A percentile compares a stretch with the other conserved stretches of the same genome.
Conservation (phyloP, 2,113 vertebrate genomes). For the Pollachius pollachius region DNA sequence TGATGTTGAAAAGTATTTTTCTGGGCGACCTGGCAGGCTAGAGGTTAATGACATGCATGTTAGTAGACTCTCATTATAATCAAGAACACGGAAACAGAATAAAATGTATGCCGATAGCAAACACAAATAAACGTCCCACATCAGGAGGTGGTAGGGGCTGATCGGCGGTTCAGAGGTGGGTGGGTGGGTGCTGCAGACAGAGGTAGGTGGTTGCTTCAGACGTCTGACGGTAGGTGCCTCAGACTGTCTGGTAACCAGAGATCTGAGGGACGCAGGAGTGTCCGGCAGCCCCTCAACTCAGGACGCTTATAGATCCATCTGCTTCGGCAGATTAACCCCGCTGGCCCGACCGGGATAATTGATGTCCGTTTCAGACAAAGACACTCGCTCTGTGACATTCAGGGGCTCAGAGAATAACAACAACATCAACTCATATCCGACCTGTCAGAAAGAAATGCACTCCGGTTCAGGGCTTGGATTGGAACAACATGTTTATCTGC, state of each 20-base stretch:
- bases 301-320: constrained; percentile 63
- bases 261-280: constrained; percentile 43
- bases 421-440: constrained; percentile 11
- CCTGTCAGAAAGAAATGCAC: constrained; percentile 14
- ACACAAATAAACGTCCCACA: constrained; percentile 23
- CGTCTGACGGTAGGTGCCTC: neutral
- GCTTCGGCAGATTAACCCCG: constrained; percentile 66
- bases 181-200: neutral
- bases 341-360: constrained; percentile 52
- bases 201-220: too few relatives aligned
- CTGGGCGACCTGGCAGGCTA: too few relatives aligned
- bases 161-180: neutral
- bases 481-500: neutral
- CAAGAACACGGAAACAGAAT: too few relatives aligned
- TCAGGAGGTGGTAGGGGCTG: constrained; percentile 36
- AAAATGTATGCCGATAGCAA: too few relatives aligned
- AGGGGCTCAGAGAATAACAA: constrained; percentile 34
- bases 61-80: too few relatives aligned
- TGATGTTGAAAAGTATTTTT: too few relatives aligned
- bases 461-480: neutral
- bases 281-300: constrained; percentile 57
- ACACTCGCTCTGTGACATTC: constrained; percentile 35
- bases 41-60: too few relatives aligned
- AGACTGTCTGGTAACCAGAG: constrained; percentile 52
- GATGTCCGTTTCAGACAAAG: constrained; percentile 63